Base-by-base conservation (phyloP, 2,797 vertebrate genomes). In the Poecile montanus region DNA sequence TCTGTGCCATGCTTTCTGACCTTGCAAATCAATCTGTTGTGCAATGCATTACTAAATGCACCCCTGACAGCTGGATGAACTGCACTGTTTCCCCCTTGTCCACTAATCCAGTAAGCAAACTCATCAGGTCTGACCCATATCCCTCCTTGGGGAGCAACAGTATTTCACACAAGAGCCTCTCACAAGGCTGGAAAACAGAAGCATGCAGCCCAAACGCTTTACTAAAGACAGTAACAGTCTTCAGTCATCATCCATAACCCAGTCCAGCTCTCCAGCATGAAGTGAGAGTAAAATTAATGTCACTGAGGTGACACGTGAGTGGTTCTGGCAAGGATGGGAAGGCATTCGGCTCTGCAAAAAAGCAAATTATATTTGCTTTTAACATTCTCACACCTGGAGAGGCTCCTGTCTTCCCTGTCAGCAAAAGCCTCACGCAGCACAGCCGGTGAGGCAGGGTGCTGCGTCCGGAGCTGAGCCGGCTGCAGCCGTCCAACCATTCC, bases 401-500 rank as follows among this genome's bases (percentile, higher is more conserved):
- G 20, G 72, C 42, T 96, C 75, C 45, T 3, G 9, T 75, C 13
- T 50, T 92, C 78, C n/a, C 80, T 23, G 25, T 72, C 91, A 96
- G 61, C 60, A 38, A 36, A 76, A 89, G 23, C n/a, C 32, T 93
- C 51, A 22, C 27, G n/a, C 15, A 21, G 72, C 87, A 66, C 63
- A 61, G 67, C 63, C 72, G 89, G 30, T 25, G 78, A 32, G 51
- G 21, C 67, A 86, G 38, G 53, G 42, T 1, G 4, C 77, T 57
- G 66, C 0, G 0, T 26, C 48, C 18, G 0, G 48, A 63, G 17
- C 61, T 51, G 70, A 72, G 85, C 21, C 0, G 1, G 15, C 67
- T 63, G 40, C 68, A 23, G 75, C 50, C 2, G 0, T 6, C 71
- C 1, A 0, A 6, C 50, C 2, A 0, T 18, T 40, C 54, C 6